phyloP scores from a whole-genome alignment of 2,113 vertebrate species.

The Channa argus region DNA sequence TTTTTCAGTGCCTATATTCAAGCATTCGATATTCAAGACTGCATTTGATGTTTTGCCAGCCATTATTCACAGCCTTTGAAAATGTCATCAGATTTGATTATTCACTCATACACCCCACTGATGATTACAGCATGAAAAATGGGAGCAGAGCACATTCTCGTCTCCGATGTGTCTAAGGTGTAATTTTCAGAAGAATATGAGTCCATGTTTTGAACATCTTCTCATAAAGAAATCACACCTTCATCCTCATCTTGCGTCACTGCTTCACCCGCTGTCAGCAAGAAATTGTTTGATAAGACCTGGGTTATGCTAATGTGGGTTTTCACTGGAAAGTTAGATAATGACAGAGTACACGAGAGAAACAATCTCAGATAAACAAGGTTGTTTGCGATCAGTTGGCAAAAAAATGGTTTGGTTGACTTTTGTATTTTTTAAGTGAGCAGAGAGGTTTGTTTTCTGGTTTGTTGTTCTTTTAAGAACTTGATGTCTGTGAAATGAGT shows the following conservation, averaged over 20 bases:
- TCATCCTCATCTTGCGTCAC: conserved; percentile 25
- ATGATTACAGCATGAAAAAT: conserved; percentile 25
- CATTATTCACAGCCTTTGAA: conserved; percentile 21
- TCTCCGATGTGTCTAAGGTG: conserved; percentile 8
- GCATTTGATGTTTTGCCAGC: conserved; percentile 27
- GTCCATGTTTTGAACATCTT: conserved; percentile 21
- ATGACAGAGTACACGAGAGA: conserved; percentile 30
- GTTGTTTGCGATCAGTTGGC: conserved; percentile 16
- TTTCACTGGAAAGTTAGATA: conserved; percentile 30
- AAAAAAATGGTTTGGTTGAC: conserved; percentile 1
- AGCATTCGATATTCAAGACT: conserved; percentile 17
- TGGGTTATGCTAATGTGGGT: conserved; percentile 44
- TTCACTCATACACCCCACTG: conserved; percentile 4
- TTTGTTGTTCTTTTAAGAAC: background rate
- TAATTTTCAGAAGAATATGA: conserved; percentile 35
- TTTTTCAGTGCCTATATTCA: conserved; percentile 9
- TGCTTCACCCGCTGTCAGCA: conserved; percentile 13
- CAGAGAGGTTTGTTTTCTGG: background rate
- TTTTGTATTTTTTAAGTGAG: background rate
- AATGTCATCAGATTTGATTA: conserved; percentile 19
- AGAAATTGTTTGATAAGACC: conserved; percentile 38
- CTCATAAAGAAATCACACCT: conserved; percentile 27
- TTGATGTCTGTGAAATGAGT: background rate
- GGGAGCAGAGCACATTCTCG: background rate
- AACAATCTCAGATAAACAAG: conserved; percentile 16